Conservation (phyloP, 2,797 vertebrate genomes). For the Pipistrellus nathusii region DNA sequence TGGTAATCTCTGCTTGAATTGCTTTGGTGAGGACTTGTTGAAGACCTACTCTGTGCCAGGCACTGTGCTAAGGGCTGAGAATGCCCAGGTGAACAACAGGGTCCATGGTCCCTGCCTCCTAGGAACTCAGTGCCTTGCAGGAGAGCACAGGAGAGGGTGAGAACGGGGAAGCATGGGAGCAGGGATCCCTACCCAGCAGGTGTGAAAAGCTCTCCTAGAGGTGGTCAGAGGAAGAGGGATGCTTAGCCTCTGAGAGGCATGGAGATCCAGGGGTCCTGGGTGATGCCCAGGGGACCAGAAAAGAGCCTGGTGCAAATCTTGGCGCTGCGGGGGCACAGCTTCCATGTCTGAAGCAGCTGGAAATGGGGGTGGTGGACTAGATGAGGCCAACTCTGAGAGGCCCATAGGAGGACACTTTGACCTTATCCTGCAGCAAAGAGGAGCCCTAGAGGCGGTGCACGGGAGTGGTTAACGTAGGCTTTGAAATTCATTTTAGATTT, state of each 20-base stretch:
- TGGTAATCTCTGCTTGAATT: background rate
- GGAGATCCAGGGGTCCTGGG: no score
- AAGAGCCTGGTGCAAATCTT: background rate
- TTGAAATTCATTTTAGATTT: background rate
- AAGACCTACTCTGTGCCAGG: background rate
- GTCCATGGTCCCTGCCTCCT: background rate
- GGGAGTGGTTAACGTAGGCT: rapidly evolving
- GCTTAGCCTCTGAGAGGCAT: background rate
- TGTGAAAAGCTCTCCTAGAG: background rate
- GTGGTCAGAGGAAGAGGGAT: background rate
- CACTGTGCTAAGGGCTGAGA: background rate
- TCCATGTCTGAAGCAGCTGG: background rate
- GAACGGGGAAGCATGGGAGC: background rate
- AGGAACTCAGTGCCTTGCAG: background rate
- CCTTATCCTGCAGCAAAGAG: background rate
- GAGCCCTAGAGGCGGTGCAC: background rate
- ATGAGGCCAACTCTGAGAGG: background rate
- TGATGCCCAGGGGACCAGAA: background rate
- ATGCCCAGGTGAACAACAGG: background rate
- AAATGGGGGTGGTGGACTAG: no score
- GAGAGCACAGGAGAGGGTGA: background rate
- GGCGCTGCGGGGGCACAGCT: rapidly evolving
- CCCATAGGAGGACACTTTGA: background rate
- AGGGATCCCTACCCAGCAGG: background rate
- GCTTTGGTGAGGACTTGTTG: background rate